Percentiles rank a stretch among this genome's conserved stretches.
These are phyloP conservation scores for Malthinus flaveolus DNA, from an alignment of 2,888 invertebrate species.

Conservation along the genomic window DNA sequence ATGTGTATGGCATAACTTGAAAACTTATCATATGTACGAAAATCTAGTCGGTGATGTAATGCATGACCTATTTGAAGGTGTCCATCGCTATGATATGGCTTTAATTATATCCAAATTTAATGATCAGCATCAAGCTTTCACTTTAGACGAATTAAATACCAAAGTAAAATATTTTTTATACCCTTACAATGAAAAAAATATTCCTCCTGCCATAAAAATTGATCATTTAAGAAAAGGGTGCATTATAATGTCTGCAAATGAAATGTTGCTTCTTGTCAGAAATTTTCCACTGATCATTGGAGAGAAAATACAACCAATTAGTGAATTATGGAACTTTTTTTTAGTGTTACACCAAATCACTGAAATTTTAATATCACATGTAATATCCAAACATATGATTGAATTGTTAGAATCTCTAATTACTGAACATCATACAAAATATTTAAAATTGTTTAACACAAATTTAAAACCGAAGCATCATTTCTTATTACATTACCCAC, in stretches of 20 bases:
- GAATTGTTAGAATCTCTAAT: background rate
- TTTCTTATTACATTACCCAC: conserved; percentile 5
- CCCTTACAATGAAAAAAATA: conserved; percentile 17
- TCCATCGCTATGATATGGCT: conserved; percentile 16
- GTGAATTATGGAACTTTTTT: conserved; percentile 12
- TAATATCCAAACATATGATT: background rate
- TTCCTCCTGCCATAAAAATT: conserved; percentile 18
- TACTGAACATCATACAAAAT: conserved; percentile 13
- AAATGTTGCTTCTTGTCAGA: conserved; percentile 30
- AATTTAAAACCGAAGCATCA: background rate
- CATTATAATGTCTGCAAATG: conserved; percentile 33
- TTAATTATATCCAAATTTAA: conserved; percentile 14
- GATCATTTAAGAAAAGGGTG: conserved; percentile 16
- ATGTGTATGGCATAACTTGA: conserved; percentile 31
- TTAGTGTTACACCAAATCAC: background rate
- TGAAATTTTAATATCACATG: background rate
- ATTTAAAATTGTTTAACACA: conserved; percentile 5
- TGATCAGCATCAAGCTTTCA: conserved; percentile 18
- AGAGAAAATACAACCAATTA: conserved; percentile 22
- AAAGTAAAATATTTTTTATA: conserved; percentile 27
- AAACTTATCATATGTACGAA: conserved; percentile 33
- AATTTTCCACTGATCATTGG: conserved; percentile 30
- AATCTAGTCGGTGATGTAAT: conserved; percentile 36
- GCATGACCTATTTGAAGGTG: conserved; percentile 37
- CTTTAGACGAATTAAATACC: conserved; percentile 20